These are phyloP conservation scores for Crypturellus undulatus DNA, from an alignment of 2,113 vertebrate genomes.

Conservation along the genomic window DNA sequence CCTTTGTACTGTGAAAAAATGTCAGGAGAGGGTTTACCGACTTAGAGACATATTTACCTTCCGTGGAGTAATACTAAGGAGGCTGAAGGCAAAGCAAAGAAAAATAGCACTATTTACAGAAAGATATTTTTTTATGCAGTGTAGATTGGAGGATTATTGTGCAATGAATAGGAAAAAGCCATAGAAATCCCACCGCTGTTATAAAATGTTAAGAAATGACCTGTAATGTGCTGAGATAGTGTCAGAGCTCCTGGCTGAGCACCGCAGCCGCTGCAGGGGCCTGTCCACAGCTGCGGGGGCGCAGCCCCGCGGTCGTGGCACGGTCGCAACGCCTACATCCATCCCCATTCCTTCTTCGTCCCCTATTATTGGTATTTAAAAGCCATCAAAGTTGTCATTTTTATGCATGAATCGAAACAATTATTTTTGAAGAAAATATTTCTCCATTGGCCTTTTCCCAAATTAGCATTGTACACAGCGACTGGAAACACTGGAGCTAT, in stretches of 20 bases:
- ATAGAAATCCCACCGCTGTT: background rate
- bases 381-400: background rate
- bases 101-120: background rate
- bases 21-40: rapidly evolving
- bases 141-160: background rate
- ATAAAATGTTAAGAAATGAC: background rate
- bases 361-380: background rate
- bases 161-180: background rate
- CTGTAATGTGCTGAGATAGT: background rate
- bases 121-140: background rate
- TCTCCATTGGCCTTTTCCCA: background rate
- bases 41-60: background rate
- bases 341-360: background rate
- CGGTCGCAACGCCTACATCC: rapidly evolving
- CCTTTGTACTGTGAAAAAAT: background rate
- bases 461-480: background rate
- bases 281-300: background rate
- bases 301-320: background rate
- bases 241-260: background rate
- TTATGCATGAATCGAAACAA: background rate
- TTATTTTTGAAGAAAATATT: background rate
- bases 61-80: background rate
- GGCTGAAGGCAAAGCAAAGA: background rate
- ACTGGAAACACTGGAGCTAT: background rate
- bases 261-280: background rate